phyloP scores from a whole-genome alignment of 2,888 invertebrate genomes.

The Acanthococcus lagerstroemiae region DNA sequence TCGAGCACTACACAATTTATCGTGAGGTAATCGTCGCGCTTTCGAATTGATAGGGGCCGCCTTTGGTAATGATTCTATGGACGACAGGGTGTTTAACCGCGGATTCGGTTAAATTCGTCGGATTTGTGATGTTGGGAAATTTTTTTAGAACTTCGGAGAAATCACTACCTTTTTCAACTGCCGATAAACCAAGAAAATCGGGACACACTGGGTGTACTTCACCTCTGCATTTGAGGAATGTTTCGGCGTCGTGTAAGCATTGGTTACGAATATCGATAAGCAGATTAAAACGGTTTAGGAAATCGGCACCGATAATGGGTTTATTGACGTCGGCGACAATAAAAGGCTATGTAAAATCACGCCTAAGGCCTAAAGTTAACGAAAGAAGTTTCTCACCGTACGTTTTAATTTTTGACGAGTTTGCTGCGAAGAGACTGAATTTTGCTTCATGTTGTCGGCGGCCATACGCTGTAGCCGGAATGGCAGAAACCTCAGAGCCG shows the following conservation, averaged over 20 bases:
- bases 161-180: not conserved
- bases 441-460: too few species aligned
- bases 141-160: not conserved
- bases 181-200: not conserved
- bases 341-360: slow-evolving; percentile 1
- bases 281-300: slow-evolving; percentile 29
- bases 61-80: not conserved
- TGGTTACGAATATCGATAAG: slow-evolving; percentile 20
- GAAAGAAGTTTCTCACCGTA: too few species aligned
- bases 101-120: too few species aligned
- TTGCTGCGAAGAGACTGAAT: too few species aligned
- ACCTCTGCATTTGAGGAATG: not conserved
- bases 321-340: not conserved
- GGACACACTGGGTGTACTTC: too few species aligned
- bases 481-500: too few species aligned
- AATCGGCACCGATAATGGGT: slow-evolving; percentile 28
- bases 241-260: slow-evolving; percentile 26
- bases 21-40: not conserved
- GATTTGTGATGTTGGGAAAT: not conserved
- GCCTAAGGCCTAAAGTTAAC: too few species aligned
- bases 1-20: not conserved
- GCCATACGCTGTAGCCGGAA: too few species aligned
- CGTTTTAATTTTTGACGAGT: too few species aligned
- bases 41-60: not conserved
- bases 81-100: too few species aligned